phyloP scores from a whole-genome alignment of 2,888 invertebrate species.

The Tenthredo mesomela region DNA sequence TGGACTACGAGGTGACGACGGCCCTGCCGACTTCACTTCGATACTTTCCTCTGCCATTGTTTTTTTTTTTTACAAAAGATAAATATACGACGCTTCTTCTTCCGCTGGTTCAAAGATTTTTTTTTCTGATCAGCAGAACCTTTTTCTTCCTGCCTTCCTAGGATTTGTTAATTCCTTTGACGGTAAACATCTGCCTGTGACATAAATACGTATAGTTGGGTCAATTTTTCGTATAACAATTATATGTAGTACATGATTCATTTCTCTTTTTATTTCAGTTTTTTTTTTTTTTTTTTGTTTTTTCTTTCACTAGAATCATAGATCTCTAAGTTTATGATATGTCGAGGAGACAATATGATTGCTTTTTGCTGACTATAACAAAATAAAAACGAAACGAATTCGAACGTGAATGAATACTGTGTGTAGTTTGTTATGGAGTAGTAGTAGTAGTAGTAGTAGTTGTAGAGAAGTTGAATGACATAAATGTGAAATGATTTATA shows the following conservation, averaged over 20 bases:
- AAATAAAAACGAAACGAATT: neutral
- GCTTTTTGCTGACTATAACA: neutral
- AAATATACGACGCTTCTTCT: neutral
- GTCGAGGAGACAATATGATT: neutral
- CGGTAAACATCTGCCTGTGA: conserved; percentile 44
- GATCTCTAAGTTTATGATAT: neutral
- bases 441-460: neutral
- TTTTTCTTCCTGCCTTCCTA: conserved; percentile 12
- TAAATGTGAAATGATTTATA: neutral
- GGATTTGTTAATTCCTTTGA: neutral
- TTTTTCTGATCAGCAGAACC: conserved; percentile 20
- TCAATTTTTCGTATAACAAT: neutral
- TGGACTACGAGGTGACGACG: conserved; percentile 72
- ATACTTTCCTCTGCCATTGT: conserved; percentile 75
- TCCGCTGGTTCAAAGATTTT: neutral
- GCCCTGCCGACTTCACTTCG: conserved; percentile 71
- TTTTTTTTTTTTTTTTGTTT: too few species aligned
- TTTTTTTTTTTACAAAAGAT: conserved; percentile 11
- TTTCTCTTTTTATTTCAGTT: neutral
- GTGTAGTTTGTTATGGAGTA: neutral
- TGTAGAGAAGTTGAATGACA: neutral
- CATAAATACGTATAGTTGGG: conserved; percentile 1
- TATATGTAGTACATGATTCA: neutral
- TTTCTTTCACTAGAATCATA: neutral
- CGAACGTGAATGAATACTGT: neutral